These are phyloP conservation scores for Daphoenositta chrysoptera DNA, from an alignment of 2,113 vertebrate species.

Conservation along the genomic window DNA sequence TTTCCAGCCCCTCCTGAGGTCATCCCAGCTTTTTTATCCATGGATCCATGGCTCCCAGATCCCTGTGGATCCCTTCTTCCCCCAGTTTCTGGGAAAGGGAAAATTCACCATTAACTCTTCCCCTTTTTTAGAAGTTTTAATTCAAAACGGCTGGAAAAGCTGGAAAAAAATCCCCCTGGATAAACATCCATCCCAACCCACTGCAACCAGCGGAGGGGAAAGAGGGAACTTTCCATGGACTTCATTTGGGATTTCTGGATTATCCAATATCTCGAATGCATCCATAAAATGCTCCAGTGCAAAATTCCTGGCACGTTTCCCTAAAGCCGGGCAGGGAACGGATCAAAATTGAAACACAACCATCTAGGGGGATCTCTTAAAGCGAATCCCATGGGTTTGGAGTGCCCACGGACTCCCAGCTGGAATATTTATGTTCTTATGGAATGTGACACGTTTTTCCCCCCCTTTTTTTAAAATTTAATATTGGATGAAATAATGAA, in stretches of 20 bases:
- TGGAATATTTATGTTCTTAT: slow-evolving; percentile 10
- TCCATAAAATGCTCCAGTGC: slow-evolving; percentile 24
- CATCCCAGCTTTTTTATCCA: neutral
- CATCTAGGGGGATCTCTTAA: neutral
- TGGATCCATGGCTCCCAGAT: neutral
- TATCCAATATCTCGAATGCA: neutral
- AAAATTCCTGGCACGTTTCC: neutral
- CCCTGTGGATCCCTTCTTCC: neutral
- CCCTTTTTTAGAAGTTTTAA: neutral
- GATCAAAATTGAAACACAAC: neutral
- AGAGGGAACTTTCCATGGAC: neutral
- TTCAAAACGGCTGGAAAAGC: neutral
- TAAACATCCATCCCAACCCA: neutral
- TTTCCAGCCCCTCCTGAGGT: neutral
- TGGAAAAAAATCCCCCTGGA: neutral
- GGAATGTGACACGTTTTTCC: neutral
- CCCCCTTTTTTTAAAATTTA: neutral
- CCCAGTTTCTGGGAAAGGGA: neutral
- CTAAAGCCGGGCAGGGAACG: rapidly evolving
- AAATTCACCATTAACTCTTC: neutral
- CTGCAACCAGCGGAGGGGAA: neutral
- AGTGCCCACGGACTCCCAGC: neutral
- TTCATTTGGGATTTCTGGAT: neutral
- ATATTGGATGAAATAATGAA: neutral
- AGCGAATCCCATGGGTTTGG: neutral